Conservation (phyloP, 2,797 vertebrate genomes). For the Picus viridis region DNA sequence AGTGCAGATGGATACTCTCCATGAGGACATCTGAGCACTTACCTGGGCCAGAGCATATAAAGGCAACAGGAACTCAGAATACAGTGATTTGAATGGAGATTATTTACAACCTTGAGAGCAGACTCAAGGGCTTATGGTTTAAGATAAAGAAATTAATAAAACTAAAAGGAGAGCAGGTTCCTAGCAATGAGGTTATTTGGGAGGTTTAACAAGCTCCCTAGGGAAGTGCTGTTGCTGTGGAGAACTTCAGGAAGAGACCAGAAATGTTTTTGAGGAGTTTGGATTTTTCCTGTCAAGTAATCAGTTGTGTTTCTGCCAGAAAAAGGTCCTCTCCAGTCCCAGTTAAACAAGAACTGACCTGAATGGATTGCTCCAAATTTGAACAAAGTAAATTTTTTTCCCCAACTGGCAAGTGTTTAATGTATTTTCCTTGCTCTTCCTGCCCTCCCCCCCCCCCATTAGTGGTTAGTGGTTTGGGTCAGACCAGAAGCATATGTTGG, state of each 20-base stretch:
- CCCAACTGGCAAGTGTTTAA: not conserved
- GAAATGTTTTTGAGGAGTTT: not conserved
- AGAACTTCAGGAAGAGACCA: not conserved
- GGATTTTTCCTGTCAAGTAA: conserved; percentile 11
- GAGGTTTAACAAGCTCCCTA: conserved; percentile 39
- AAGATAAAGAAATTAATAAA: conserved; percentile 2
- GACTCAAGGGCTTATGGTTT: not conserved
- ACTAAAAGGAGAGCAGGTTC: not conserved
- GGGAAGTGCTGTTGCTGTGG: not conserved
- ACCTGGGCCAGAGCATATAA: not conserved
- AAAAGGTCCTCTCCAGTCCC: not conserved
- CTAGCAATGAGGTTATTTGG: not conserved
- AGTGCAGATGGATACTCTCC: not conserved
- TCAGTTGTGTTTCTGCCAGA: not conserved
- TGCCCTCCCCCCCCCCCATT: not conserved
- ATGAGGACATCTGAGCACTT: not conserved
- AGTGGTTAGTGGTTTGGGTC: conserved; percentile 13
- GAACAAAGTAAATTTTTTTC: not conserved
- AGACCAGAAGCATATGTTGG: not conserved
- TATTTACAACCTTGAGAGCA: not conserved
- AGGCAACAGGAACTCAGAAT: not conserved
- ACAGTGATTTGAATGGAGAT: not conserved
- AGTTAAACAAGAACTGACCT: not conserved
- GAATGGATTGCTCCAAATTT: not conserved
- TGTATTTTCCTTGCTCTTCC: not conserved